Percentiles rank a stretch among this genome's conserved stretches.
Conservation (phyloP, 2,888 invertebrate genomes). For the Rhaphigaster nebulosa region DNA sequence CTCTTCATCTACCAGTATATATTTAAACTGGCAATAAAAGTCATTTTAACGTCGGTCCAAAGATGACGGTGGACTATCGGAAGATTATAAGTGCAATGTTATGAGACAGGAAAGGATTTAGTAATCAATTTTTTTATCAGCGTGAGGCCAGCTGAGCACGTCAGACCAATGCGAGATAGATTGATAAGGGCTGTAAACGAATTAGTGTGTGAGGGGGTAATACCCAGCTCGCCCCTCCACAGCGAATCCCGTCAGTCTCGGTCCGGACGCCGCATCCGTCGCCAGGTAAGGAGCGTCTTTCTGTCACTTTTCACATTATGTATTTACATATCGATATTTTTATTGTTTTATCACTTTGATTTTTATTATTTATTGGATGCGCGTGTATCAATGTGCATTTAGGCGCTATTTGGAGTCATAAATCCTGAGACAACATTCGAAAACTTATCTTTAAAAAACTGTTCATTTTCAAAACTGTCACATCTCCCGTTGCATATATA, state of each 20-base stretch:
- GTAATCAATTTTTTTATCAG: not conserved
- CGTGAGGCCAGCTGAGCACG: not conserved
- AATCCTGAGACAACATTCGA: not conserved
- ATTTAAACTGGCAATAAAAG: not conserved
- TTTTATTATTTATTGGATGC: not conserved
- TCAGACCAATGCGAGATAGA: slow-evolving; percentile 34
- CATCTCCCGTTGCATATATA: too few species aligned
- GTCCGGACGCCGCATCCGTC: slow-evolving; percentile 16
- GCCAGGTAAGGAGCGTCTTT: not conserved
- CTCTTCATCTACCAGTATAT: not conserved
- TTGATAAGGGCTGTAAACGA: slow-evolving; percentile 48
- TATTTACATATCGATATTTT: not conserved
- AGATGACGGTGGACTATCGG: not conserved
- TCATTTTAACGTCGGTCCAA: not conserved
- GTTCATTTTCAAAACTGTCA: too few species aligned
- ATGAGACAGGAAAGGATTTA: not conserved
- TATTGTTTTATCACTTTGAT: not conserved
- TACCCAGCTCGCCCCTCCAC: not conserved
- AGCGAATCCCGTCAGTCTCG: not conserved
- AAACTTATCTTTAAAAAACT: too few species aligned
- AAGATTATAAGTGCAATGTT: not conserved
- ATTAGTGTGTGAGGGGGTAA: slow-evolving; percentile 35
- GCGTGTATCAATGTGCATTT: not conserved
- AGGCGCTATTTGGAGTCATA: not conserved
- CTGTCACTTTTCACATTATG: not conserved